A percentile compares a stretch with the other conserved stretches of the same genome.
phyloP scores from a whole-genome alignment of 1,140 invertebrate species.

The Campoletis sonorensis region DNA sequence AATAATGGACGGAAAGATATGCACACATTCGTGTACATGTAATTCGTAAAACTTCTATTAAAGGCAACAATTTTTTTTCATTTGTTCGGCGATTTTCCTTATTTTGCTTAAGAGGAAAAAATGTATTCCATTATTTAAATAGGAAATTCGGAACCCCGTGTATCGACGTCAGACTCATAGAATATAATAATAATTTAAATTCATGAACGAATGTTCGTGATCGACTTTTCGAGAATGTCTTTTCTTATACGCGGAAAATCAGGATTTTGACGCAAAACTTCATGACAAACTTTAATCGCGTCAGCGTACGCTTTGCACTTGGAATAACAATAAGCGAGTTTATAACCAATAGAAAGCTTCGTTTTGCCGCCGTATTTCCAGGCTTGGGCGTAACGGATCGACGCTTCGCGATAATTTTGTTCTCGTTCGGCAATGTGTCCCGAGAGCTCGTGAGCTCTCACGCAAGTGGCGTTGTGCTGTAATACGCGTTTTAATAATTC shows the following conservation, averaged over 20 bases:
- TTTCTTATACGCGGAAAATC: constrained; percentile 95
- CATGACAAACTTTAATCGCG: constrained; percentile 89
- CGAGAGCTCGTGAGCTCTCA: constrained; percentile 92
- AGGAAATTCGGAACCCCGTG: too few species aligned
- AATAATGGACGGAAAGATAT: too few species aligned
- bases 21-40: too few species aligned
- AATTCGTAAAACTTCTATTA: too few species aligned
- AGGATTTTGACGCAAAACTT: constrained; percentile 88
- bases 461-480: constrained; percentile 93
- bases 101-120: too few species aligned
- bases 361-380: constrained; percentile 89
- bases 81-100: too few species aligned
- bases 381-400: constrained; percentile 88
- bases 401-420: constrained; percentile 92
- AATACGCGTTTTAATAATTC: constrained; percentile 89
- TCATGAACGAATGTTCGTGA: constrained; percentile 86
- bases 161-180: too few species aligned
- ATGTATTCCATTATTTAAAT: too few species aligned
- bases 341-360: constrained; percentile 92
- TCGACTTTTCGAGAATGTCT: constrained; percentile 96
- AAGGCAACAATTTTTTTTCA: too few species aligned
- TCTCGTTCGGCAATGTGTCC: constrained; percentile 95
- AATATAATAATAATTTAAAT: too few species aligned
- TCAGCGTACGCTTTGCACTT: constrained; percentile 94
- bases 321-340: constrained; percentile 93